Conservation (phyloP, 2,113 vertebrate genomes). For the Ancistrus triradiatus region DNA sequence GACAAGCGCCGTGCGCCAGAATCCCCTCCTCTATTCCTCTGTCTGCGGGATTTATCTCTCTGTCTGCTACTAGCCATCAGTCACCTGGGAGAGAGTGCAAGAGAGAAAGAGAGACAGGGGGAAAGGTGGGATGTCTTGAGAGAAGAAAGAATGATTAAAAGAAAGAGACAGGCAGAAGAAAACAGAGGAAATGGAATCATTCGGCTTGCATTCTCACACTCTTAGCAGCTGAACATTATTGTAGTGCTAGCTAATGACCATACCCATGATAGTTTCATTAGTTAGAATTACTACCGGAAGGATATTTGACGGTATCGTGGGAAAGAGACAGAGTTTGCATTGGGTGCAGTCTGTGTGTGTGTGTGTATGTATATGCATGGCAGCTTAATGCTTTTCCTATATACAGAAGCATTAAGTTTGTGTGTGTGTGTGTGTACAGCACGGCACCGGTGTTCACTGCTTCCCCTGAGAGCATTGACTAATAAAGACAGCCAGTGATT, state of each 20-base stretch:
- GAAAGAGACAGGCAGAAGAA: slow-evolving; percentile 51
- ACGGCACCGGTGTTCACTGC: slow-evolving; percentile 66
- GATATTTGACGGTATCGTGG: too few species aligned
- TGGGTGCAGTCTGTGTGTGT: slow-evolving; percentile 11
- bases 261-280: neutral
- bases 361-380: neutral
- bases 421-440: slow-evolving; percentile 22
- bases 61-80: slow-evolving; percentile 73
- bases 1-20: slow-evolving; percentile 77
- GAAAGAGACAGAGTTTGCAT: too few species aligned
- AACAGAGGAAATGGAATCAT: neutral
- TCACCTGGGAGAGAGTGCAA: slow-evolving; percentile 72
- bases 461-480: slow-evolving; percentile 72
- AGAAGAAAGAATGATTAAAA: slow-evolving; percentile 28
- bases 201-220: neutral
- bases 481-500: slow-evolving; percentile 77
- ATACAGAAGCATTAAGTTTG: slow-evolving; percentile 26
- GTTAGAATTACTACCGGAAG: neutral
- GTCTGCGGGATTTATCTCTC: slow-evolving; percentile 79
- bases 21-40: slow-evolving; percentile 45
- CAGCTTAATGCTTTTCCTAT: slow-evolving; percentile 24
- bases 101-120: slow-evolving; percentile 56
- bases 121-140: slow-evolving; percentile 41
- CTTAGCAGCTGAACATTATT: neutral
- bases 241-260: neutral